Base-by-base conservation (phyloP, 2,113 vertebrate species). In the Cricetomys ansorgei region DNA sequence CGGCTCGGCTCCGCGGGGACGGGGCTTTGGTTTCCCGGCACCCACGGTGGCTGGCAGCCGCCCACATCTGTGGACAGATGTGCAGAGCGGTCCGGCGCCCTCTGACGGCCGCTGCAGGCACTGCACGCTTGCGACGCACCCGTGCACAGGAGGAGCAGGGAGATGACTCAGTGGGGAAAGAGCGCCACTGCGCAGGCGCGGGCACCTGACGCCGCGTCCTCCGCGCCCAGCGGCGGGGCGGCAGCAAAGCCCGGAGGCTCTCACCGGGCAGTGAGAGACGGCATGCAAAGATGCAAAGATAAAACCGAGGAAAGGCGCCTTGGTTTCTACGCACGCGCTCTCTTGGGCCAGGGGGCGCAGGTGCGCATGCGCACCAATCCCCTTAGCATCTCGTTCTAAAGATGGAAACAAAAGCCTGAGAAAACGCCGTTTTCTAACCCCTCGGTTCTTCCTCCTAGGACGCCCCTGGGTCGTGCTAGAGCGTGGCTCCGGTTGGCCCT, bases 401-500 rank as follows among this genome's bases (percentile, higher is more conserved):
- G 87, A 73, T 5, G 2, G 88, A 84, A 77, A 83, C 21, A 72
- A 77, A 88, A 85, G 19, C 17, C 1, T 65, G 76, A 64, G 93
- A 75, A 97, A 96, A 45, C 57, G 19, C 16, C 0, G 0, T 88
- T 92, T 92, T 81, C 81, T 97, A 84, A 93, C 1, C 43, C n/a
- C 4, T 84, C 85, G 95, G 7, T 92, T 90, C 94, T 91, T 96
- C 89, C 96, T 96, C 92, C 19, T 94, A 99, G 99, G 97, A 99
- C 99, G 0, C 99, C 99, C 0, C 98, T 99, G 97, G 99, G 99
- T 86, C 99, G 99, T 76, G 99, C 99, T 59, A 98, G 99, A 92
- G 99, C 99, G 0, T 99, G 99, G 99, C 97, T 99, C 92, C 98
- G 99, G 48, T 97, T 99, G 79, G 99, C 99, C 1, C 99, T 99